A percentile compares a stretch with the other conserved stretches of the same genome.
phyloP scores from a whole-genome alignment of 2,113 vertebrate species.

The Stictonetta naevosa region DNA sequence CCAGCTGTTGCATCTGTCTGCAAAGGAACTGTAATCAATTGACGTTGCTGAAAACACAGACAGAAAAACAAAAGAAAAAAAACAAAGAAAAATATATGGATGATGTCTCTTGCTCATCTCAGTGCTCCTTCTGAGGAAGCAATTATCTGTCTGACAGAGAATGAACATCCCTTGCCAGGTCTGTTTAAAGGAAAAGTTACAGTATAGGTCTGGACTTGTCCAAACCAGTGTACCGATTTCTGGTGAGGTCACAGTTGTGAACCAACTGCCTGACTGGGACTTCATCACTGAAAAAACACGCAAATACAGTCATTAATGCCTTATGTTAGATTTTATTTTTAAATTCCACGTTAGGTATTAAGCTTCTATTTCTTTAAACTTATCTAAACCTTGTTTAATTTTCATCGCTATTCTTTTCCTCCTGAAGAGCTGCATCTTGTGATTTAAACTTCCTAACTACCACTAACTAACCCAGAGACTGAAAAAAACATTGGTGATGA shows the following conservation, averaged over 20 bases:
- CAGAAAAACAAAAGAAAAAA: conserved; percentile 86
- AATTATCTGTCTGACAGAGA: conserved; percentile 80
- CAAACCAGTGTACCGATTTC: conserved; percentile 53
- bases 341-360: conserved; percentile 7
- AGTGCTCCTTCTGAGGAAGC: conserved; percentile 80
- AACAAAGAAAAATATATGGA: conserved; percentile 85
- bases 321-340: neutral
- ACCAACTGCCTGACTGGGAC: conserved; percentile 51
- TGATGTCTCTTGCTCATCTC: conserved; percentile 82
- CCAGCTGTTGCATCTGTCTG: conserved; percentile 99
- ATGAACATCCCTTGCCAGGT: conserved; percentile 67
- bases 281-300: conserved; percentile 60
- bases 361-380: neutral
- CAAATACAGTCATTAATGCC: conserved; percentile 28
- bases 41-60: conserved; percentile 94
- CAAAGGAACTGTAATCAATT: conserved; percentile 99
- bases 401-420: neutral
- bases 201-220: conserved; percentile 44
- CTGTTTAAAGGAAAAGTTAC: conserved; percentile 45
- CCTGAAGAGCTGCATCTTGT: neutral
- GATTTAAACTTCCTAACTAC: neutral
- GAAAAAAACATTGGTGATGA: conserved; percentile 5
- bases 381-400: conserved; percentile 15
- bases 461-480: neutral
- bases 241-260: conserved; percentile 37